Evolutionary conservation across 1,140 invertebrate genomes (phyloP).

Genomic region (Monomorium pharaonis): DNA sequence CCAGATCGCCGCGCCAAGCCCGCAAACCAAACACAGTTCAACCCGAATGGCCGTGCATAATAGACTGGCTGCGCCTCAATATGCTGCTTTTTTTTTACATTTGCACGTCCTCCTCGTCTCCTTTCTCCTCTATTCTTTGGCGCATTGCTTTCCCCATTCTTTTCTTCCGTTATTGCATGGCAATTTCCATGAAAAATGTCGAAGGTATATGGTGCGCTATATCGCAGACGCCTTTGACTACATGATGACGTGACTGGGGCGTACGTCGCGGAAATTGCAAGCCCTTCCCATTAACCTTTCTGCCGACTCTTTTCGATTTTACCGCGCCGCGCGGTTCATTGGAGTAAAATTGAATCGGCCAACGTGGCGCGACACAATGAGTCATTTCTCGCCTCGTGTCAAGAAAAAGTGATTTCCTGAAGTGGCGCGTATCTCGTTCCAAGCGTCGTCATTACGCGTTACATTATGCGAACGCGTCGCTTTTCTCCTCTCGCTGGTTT

Average conservation of each 20-base stretch:
- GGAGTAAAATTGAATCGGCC: constrained; percentile 59
- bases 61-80: constrained; percentile 63
- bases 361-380: constrained; percentile 45
- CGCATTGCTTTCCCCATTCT: constrained; percentile 44
- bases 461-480: neutral
- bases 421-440: constrained; percentile 7
- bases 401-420: constrained; percentile 37
- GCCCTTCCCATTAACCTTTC: constrained; percentile 8
- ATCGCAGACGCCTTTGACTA: constrained; percentile 36
- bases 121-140: neutral
- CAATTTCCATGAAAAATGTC: constrained; percentile 74
- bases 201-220: constrained; percentile 58
- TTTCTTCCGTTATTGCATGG: constrained; percentile 59
- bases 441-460: neutral
- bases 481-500: neutral
- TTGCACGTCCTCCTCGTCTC: neutral
- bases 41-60: constrained; percentile 71
- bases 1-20: constrained; percentile 61
- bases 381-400: constrained; percentile 28
- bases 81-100: constrained; percentile 32
- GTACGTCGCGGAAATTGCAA: constrained; percentile 69
- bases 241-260: constrained; percentile 29
- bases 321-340: constrained; percentile 52
- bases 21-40: constrained; percentile 75
- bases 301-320: constrained; percentile 60